Conservation (phyloP, 2,113 vertebrate genomes). For the Pseudois nayaur region DNA sequence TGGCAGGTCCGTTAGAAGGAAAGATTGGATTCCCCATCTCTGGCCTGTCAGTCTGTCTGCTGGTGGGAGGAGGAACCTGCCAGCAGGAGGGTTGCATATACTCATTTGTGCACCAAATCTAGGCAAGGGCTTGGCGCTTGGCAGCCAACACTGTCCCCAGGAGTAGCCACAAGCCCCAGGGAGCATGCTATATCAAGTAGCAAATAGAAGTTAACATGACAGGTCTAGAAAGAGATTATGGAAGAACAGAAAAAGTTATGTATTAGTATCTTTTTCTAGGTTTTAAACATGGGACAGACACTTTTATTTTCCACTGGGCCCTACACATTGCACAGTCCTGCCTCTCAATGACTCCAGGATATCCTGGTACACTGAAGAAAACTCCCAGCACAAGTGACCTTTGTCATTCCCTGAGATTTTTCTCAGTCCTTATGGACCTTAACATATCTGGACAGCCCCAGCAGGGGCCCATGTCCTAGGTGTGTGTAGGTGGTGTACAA, state of each 20-base stretch:
- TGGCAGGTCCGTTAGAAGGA: background rate
- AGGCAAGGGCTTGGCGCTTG: background rate
- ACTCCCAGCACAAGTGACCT: background rate
- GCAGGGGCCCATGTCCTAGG: background rate
- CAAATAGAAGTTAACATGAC: background rate
- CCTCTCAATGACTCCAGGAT: background rate
- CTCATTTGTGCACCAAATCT: background rate
- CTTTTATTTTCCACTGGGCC: background rate
- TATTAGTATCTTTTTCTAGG: background rate
- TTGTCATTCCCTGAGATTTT: background rate
- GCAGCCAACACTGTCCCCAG: no score
- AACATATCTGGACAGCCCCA: background rate
- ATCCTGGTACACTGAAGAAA: background rate
- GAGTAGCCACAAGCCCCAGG: background rate
- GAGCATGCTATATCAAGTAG: background rate
- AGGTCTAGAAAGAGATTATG: background rate
- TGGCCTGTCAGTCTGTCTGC: background rate
- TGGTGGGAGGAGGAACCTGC: background rate
- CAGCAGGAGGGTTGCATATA: background rate
- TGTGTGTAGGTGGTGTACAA: background rate
- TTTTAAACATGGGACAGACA: background rate
- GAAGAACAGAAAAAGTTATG: background rate
- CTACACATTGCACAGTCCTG: background rate
- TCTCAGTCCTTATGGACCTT: background rate
- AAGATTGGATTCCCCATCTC: background rate